Conservation (phyloP, 2,113 vertebrate species). For the Chunga burmeisteri region DNA sequence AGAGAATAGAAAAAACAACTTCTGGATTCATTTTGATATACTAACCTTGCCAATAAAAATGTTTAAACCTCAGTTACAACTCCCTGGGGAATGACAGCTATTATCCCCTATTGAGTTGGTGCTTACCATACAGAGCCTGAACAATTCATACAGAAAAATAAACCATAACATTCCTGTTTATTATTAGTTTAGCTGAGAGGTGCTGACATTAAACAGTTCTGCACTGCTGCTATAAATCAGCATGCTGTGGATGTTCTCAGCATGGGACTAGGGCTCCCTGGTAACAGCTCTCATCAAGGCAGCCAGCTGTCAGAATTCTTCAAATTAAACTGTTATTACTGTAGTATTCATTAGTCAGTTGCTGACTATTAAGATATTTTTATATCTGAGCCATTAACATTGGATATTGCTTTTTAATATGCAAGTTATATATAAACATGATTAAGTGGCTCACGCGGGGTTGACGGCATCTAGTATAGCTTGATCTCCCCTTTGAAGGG, state of each 20-base stretch:
- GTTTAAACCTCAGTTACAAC: slow-evolving; percentile 67
- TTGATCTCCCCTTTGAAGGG: slow-evolving; percentile 12
- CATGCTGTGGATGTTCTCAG: slow-evolving; percentile 81
- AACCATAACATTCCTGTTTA: slow-evolving; percentile 83
- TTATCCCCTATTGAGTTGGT: slow-evolving; percentile 78
- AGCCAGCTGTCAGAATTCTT: slow-evolving; percentile 83
- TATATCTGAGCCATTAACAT: slow-evolving; percentile 73
- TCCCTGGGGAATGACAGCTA: slow-evolving; percentile 71
- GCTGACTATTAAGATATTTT: slow-evolving; percentile 82
- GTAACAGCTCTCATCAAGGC: slow-evolving; percentile 80
- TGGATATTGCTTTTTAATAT: slow-evolving; percentile 78
- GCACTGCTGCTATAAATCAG: slow-evolving; percentile 82
- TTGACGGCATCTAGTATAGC: slow-evolving; percentile 41
- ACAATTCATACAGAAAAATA: slow-evolving; percentile 84
- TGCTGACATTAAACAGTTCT: slow-evolving; percentile 85
- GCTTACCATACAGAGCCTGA: slow-evolving; percentile 79
- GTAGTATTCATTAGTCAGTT: slow-evolving; percentile 81
- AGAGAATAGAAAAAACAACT: not conserved
- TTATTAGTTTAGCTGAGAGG: slow-evolving; percentile 83
- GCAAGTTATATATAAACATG: slow-evolving; percentile 73
- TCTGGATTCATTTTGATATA: slow-evolving; percentile 62
- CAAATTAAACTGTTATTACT: slow-evolving; percentile 83
- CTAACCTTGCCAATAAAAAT: slow-evolving; percentile 69
- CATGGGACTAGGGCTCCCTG: slow-evolving; percentile 74
- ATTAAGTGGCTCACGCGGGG: slow-evolving; percentile 59